phyloP scores from a whole-genome alignment of 2,113 vertebrate genomes.

The Neolamprologus modestus region DNA sequence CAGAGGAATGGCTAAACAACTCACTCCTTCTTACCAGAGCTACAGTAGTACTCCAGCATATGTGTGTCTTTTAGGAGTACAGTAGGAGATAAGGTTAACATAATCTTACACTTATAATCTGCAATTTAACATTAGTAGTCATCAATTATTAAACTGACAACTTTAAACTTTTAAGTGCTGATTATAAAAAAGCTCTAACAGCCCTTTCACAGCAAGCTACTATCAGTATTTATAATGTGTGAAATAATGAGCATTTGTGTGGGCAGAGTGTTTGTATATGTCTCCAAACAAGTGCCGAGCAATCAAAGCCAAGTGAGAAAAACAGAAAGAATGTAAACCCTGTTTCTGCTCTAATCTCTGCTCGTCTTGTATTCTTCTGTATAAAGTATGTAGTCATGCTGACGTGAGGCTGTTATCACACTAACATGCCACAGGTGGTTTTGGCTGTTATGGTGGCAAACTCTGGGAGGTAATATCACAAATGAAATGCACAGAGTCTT shows the following conservation, averaged over 20 bases:
- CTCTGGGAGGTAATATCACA: background rate
- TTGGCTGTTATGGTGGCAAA: background rate
- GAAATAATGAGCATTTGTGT: background rate
- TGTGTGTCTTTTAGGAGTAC: background rate
- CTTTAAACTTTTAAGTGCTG: background rate
- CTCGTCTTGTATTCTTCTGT: background rate
- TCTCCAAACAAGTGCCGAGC: slow-evolving; percentile 5
- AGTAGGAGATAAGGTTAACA: background rate
- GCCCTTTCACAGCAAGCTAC: background rate
- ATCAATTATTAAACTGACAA: background rate
- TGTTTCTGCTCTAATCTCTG: background rate
- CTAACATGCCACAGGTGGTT: slow-evolving; percentile 9
- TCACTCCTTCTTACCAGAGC: slow-evolving; percentile 37
- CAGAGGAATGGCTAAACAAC: slow-evolving; percentile 63
- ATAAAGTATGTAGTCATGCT: background rate
- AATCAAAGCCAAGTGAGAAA: background rate
- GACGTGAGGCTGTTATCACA: background rate
- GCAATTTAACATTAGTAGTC: background rate
- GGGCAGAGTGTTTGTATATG: background rate
- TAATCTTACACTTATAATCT: background rate
- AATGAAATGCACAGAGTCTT: background rate
- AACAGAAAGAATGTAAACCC: background rate
- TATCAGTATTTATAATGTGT: background rate
- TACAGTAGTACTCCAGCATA: background rate
- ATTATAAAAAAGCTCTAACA: background rate